These are phyloP conservation scores for Pammene aurita DNA, from an alignment of 2,888 invertebrate genomes.

Conservation along the genomic window DNA sequence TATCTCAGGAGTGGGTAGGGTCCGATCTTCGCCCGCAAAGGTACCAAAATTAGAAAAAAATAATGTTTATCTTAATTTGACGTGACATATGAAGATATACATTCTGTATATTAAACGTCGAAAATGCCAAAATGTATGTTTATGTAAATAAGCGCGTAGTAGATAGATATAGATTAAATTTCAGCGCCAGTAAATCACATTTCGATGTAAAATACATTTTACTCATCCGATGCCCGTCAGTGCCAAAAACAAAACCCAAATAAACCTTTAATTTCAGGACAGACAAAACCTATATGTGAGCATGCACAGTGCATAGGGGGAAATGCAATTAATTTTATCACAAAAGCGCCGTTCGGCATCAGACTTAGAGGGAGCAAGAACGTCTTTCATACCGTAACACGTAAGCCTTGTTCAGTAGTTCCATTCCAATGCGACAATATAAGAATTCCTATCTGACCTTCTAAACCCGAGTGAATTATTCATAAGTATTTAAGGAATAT, in stretches of 20 bases:
- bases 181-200: background rate
- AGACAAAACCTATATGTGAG: conserved; percentile 44
- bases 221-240: background rate
- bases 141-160: background rate
- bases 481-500: too few species aligned
- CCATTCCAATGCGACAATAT: conserved; percentile 1
- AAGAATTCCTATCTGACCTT: background rate
- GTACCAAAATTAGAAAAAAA: too few species aligned
- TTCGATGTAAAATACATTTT: background rate
- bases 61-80: too few species aligned
- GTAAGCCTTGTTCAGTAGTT: conserved; percentile 20
- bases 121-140: too few species aligned
- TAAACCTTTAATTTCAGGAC: conserved; percentile 6
- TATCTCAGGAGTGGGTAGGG: too few species aligned
- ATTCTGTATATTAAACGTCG: too few species aligned
- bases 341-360: conserved; percentile 63
- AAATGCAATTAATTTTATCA: conserved; percentile 78
- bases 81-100: too few species aligned
- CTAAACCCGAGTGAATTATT: too few species aligned
- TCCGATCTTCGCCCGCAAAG: too few species aligned
- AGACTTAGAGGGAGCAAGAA: conserved; percentile 45
- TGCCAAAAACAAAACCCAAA: background rate
- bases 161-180: background rate
- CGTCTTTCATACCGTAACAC: conserved; percentile 37
- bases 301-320: conserved; percentile 61